Conservation (phyloP, 2,888 invertebrate species). For the Gryllus longicercus region DNA sequence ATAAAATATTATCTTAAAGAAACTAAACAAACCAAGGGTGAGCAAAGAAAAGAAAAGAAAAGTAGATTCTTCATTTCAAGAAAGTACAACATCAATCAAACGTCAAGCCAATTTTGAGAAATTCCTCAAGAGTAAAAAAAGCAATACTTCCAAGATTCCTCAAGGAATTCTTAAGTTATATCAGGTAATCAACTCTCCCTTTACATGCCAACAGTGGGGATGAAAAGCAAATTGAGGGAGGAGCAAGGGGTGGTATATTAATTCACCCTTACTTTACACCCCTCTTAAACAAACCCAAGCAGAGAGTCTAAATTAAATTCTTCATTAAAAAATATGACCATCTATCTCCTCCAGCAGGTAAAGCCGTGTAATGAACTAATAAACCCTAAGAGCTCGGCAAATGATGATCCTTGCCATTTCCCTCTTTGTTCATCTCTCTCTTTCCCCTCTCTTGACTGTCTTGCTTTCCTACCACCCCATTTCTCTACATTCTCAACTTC, state of each 20-base stretch:
- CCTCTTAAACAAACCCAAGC: not conserved
- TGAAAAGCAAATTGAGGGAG: not conserved
- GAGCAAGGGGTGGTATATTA: not conserved
- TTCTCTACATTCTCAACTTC: not conserved
- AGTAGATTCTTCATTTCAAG: no score
- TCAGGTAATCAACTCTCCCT: no score
- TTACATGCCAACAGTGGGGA: not conserved
- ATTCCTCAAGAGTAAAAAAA: no score
- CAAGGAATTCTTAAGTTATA: no score
- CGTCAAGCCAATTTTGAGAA: no score
- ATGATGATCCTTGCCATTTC: not conserved
- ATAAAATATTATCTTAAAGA: no score
- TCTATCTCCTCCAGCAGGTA: not conserved
- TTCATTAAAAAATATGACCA: constrained; percentile 4
- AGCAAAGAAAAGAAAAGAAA: no score
- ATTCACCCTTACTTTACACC: not conserved
- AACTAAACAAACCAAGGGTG: no score
- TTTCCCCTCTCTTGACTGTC: not conserved
- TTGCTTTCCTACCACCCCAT: not conserved
- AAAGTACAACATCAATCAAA: no score
- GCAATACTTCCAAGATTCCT: no score
- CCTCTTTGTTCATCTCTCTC: not conserved
- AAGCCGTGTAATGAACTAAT: not conserved
- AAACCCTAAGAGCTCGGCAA: not conserved
- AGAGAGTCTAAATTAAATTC: constrained; percentile 8